Conservation (phyloP, 2,888 invertebrate genomes). For the Erpobdella octoculata region DNA sequence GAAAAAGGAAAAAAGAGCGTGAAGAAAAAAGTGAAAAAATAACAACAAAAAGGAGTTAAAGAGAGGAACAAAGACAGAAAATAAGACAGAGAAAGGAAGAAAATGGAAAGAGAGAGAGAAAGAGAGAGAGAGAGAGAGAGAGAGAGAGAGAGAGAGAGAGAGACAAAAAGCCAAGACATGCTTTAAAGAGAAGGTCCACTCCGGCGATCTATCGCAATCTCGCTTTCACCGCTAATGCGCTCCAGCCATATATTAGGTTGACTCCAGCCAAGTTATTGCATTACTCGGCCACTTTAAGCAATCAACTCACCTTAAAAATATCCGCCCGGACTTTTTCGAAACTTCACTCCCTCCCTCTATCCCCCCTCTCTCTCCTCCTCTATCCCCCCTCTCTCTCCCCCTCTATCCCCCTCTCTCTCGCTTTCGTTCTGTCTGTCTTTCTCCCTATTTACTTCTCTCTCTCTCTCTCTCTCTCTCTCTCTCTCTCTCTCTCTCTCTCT, state of each 20-base stretch:
- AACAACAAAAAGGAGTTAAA: background rate
- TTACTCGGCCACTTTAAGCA: slow-evolving; percentile 7
- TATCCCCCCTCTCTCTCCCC: no score
- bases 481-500: no score
- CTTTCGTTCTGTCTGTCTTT: no score
- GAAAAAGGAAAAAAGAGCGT: background rate
- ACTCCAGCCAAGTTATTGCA: slow-evolving; percentile 12
- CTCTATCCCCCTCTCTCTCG: no score
- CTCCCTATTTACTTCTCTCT: no score
- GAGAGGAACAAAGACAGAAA: background rate
- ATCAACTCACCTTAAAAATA: background rate
- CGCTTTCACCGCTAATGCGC: slow-evolving; percentile 4
- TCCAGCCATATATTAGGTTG: slow-evolving; percentile 7
- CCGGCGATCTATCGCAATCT: background rate
- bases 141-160: background rate
- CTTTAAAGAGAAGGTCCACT: background rate
- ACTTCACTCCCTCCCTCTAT: no score
- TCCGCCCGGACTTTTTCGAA: slow-evolving; percentile 3
- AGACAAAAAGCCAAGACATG: background rate
- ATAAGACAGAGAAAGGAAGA: no score
- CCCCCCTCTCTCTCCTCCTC: no score
- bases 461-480: no score
- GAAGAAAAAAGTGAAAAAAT: background rate
- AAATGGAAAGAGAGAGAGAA: background rate
- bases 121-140: background rate